A percentile compares a stretch with the other conserved stretches of the same genome.
Conservation (phyloP, 2,797 vertebrate genomes). For the Sarcophilus harrisii region DNA sequence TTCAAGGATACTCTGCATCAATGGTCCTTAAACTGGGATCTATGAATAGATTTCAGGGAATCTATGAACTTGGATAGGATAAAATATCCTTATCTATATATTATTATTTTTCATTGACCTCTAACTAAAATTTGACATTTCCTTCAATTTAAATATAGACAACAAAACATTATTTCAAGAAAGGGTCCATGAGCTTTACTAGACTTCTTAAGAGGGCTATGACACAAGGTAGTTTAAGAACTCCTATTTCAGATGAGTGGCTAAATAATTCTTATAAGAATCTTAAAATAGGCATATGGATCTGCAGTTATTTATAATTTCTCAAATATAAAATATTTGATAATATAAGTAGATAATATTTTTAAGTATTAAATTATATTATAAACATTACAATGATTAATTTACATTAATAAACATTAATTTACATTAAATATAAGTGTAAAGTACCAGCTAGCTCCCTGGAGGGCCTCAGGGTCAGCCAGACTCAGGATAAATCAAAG, state of each 20-base stretch:
- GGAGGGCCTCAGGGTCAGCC: no score
- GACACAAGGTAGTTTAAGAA: neutral
- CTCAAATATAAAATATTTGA: neutral
- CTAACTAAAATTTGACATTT: neutral
- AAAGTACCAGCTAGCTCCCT: no score
- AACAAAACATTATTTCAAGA: neutral
- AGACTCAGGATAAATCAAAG: no score
- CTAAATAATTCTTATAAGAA: neutral
- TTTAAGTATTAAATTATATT: neutral
- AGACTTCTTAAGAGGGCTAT: neutral
- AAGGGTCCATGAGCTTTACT: neutral
- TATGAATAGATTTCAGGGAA: neutral
- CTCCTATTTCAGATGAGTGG: neutral
- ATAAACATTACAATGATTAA: no score
- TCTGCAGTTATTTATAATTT: neutral
- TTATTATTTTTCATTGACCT: neutral
- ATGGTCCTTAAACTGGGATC: neutral
- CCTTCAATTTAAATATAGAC: neutral
- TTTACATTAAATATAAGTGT: no score
- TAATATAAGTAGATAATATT: neutral
- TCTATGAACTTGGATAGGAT: neutral
- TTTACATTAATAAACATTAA: no score
- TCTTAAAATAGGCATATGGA: neutral
- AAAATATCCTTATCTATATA: neutral
- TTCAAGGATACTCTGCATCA: neutral